Evolutionary conservation across 1,140 invertebrate species (phyloP), one percentile per base, ranked within the genome.

Genomic region (Chymomyza costata): DNA sequence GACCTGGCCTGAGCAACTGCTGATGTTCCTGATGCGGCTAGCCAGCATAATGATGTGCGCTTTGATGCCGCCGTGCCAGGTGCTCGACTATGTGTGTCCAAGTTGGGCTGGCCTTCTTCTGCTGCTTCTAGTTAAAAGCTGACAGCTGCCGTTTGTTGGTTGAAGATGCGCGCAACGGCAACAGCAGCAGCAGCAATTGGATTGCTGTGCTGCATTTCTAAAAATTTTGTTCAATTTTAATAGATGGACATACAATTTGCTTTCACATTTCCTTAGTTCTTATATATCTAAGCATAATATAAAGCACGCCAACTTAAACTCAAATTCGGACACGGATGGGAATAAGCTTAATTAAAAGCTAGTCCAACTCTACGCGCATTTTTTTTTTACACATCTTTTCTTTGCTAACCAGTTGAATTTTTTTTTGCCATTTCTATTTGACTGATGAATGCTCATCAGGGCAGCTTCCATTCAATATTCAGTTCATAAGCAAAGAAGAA

Each of bases 241-340:
- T 78, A 80, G 80, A 78, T 78, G 73, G 80, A 67, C 73, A 78
- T 53, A 76, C 70, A 78, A 76, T 78, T 78, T 62, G 50, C 50
- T 11, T 28, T 31, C n/a, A 11, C 21, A 8, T 44, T 19, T 31
- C 8, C 11, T 34, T 30, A 30, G 6, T 61, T 63, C 58, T 61
- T 62, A 57, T 65, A 78, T 78, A 78, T 80, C 73, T 80, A 64
- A 66, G 62, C 67, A 78, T 78, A 76, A 76, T 76, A 67, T n/a
- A n/a, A n/a, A n/a, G n/a, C n/a, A n/a, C n/a, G n/a, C n/a, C n/a
- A n/a, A n/a, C n/a, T n/a, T n/a, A n/a, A n/a, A n/a, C n/a, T n/a
- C n/a, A n/a, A n/a, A n/a, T n/a, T n/a, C n/a, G n/a, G n/a, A n/a
- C n/a, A n/a, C n/a, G n/a, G n/a, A n/a, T n/a, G n/a, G n/a, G n/a